Evolutionary conservation across 2,888 invertebrate species (phyloP), one percentile per base, ranked within the genome.

Genomic region (Chrysolina haemoptera): DNA sequence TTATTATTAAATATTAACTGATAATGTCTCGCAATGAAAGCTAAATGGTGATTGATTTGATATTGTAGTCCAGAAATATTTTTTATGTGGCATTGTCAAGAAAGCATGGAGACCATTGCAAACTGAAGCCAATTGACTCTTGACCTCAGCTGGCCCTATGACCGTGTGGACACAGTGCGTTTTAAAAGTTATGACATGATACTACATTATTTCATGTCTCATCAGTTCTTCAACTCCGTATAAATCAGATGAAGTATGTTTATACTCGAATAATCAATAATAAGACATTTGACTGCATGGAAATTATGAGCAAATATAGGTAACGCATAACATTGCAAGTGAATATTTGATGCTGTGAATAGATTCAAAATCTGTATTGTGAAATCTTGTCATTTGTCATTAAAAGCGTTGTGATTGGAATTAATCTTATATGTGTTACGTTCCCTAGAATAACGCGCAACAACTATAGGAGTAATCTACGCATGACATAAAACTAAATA

Each of bases 61-160:
- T 62, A 63, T 68, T 59, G 35, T 3, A 11, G 46, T 65, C 10
- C n/a, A 27, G 20, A 53, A 67, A 62, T 74, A 66, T 62, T 71
- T 74, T 59, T 20, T 53, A 18, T 68, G 68, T 62, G 75, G 72
- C 76, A 78, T 76, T 79, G 76, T 75, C 73, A 78, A 77, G 76
- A 76, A 75, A 75, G 62, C 71, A 69, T 73, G 55, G 70, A 71
- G 68, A 74, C 75, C 66, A 67, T 62, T 74, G 76, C 78, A 79
- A 75, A 77, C 79, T 78, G 74, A 63, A 68, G 67, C 76, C 78
- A 81, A 81, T 81, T 81, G 80, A 80, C 80, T 76, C 67, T 59
- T 79, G 79, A 81, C 81, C 80, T 74, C 62, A 67, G 72, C 67
- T 74, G 75, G 73, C 78, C 75, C 73, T 76, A 70, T 81, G 81